These are phyloP conservation scores for Actenoides lindsayi DNA, from an alignment of 2,113 vertebrate species.

Conservation along the genomic window DNA sequence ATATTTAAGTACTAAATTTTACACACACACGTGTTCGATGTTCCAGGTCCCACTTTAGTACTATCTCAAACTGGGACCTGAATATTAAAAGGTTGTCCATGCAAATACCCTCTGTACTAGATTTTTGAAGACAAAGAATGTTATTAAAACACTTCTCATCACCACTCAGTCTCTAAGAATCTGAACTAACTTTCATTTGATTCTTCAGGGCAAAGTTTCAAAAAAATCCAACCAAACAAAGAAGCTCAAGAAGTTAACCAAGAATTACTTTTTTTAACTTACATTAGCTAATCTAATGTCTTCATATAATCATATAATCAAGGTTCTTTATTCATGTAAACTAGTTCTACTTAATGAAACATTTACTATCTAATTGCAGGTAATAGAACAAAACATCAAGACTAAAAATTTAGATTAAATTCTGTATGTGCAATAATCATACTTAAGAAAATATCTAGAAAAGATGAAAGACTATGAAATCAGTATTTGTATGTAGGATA, in stretches of 20 bases:
- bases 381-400: not conserved
- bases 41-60: not conserved
- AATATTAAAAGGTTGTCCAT: not conserved
- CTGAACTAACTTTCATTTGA: not conserved
- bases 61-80: not conserved
- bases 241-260: not conserved
- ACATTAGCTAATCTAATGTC: not conserved
- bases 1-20: not conserved
- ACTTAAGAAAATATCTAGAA: not conserved
- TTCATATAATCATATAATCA: not conserved
- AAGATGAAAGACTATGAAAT: not conserved
- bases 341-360: not conserved
- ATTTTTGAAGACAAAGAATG: not conserved
- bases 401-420: not conserved
- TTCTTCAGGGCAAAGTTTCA: not conserved
- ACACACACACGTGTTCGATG: rapidly evolving
- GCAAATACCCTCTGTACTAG: not conserved
- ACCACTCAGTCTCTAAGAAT: not conserved
- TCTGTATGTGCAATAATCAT: not conserved
- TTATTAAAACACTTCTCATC: not conserved
- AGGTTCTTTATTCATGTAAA: not conserved
- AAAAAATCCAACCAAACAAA: not conserved
- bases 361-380: not conserved
- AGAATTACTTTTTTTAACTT: not conserved
- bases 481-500: not conserved